These are phyloP conservation scores for Drosophila kepulauana DNA, from an alignment of 1,140 invertebrate genomes.

Conservation along the genomic window DNA sequence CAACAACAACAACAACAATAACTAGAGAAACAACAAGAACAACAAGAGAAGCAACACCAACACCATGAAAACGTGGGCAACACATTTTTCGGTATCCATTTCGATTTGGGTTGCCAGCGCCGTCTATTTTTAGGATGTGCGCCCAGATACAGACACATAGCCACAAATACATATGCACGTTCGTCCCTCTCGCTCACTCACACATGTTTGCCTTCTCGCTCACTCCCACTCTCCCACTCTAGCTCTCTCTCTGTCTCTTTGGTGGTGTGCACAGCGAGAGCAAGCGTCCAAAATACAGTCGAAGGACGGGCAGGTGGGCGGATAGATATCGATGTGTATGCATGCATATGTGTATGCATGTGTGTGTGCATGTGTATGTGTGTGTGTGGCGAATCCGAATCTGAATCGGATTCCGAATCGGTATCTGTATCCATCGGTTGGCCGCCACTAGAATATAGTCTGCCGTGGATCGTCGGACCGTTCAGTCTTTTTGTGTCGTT, in stretches of 20 bases:
- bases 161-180: constrained; percentile 4
- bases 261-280: constrained; percentile 3
- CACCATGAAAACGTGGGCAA: constrained; percentile 21
- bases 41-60: constrained; percentile 14
- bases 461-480: constrained; percentile 85
- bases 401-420: constrained; percentile 45
- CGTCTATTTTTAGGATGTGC: constrained; percentile 69
- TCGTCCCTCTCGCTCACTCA: neutral
- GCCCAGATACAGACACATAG: constrained; percentile 71
- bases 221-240: neutral
- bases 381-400: constrained; percentile 33
- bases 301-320: constrained; percentile 80
- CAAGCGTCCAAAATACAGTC: neutral
- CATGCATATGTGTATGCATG: constrained; percentile 3
- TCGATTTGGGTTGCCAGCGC: constrained; percentile 70
- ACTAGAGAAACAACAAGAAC: constrained; percentile 1
- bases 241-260: neutral
- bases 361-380: constrained; percentile 22
- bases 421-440: constrained; percentile 77
- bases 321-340: constrained; percentile 8
- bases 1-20: neutral
- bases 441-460: constrained; percentile 82
- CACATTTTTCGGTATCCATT: constrained; percentile 75
- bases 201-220: neutral
- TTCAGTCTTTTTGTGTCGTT: constrained; percentile 84